Base-by-base conservation (phyloP, 2,113 vertebrate species). In the Colius striatus region DNA sequence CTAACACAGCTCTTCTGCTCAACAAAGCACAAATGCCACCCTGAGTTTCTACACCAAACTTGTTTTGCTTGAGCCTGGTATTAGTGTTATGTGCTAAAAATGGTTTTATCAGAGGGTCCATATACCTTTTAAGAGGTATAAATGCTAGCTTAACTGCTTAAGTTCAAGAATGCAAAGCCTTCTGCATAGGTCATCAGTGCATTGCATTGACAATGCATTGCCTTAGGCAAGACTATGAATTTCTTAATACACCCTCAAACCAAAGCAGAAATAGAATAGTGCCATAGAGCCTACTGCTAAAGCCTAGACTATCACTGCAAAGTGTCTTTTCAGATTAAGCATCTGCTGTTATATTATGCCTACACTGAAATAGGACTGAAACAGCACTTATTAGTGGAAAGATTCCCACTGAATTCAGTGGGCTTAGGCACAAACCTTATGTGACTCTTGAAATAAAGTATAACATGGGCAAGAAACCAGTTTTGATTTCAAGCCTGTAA, bases 261-360 rank as follows among this genome's bases (percentile, higher is more conserved):
- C 34, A 51, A 58, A 71, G 84, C 48, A 92, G 55, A 90, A 88
- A 58, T 45, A 47, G 34, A 92, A 45, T 48, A 38, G 38, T n/a
- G 25, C 45, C 75, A 1, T 7, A 60, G 48, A 71, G 30, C 61
- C 26, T 71, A 8, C 27, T 62, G 27, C n/a, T 78, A 15, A 14
- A 0, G 0, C 48, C 48, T 34, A 53, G 76, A 4, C 74, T 88
- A 30, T 67, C 57, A 21, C 16, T 88, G 27, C 70, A 65, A 87
- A 95, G 57, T 94, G 65, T 61, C 76, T 87, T 95, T 93, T 92
- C 73, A 16, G 4, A 10, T 90, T 84, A 89, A 75, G 41, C 83
- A 92, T 75, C 79, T 90, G 65, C 61, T 84, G 66, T 78, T 92
- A 57, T 48, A 30, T 84, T 79, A 62, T 94, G 61, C 80, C 57